A percentile compares a stretch with the other conserved stretches of the same genome.
Evolutionary conservation across 2,888 invertebrate species (phyloP).

Genomic region (Strigamia maritima): DNA sequence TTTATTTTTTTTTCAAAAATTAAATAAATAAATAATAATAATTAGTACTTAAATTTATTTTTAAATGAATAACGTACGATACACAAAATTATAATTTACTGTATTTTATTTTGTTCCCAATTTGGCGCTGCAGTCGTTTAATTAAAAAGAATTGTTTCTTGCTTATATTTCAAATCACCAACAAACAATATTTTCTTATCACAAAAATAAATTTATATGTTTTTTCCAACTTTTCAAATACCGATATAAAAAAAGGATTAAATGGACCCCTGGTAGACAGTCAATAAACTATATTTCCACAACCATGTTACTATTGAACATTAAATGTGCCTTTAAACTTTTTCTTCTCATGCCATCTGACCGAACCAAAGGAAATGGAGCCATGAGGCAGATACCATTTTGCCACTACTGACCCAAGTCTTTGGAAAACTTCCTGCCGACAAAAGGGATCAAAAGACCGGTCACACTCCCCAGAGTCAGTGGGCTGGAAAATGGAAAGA

Average conservation of each 20-base stretch:
- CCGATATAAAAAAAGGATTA: background rate
- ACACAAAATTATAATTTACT: too few species aligned
- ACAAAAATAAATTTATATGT: too few species aligned
- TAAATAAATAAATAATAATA: too few species aligned
- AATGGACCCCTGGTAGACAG: background rate
- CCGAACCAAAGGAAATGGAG: background rate
- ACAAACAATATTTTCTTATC: too few species aligned
- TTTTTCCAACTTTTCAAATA: too few species aligned
- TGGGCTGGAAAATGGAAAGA: slow-evolving; percentile 23
- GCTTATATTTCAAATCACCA: too few species aligned
- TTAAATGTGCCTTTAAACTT: background rate
- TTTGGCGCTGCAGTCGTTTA: too few species aligned
- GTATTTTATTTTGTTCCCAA: too few species aligned
- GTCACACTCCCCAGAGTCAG: slow-evolving; percentile 20
- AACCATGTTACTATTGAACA: background rate
- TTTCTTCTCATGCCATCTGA: background rate
- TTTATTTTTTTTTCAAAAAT: too few species aligned
- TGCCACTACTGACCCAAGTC: slow-evolving; percentile 23
- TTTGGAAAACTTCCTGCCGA: slow-evolving; percentile 6
- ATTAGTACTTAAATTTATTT: too few species aligned
- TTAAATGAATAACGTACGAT: too few species aligned
- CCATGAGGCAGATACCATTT: slow-evolving; percentile 11
- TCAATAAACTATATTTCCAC: background rate
- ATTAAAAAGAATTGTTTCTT: too few species aligned
- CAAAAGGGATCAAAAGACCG: slow-evolving; percentile 23